These are phyloP conservation scores for Hydra vulgaris DNA, from an alignment of 30 jellyfish, hydroid and myxozoan species.

Conservation along the genomic window DNA sequence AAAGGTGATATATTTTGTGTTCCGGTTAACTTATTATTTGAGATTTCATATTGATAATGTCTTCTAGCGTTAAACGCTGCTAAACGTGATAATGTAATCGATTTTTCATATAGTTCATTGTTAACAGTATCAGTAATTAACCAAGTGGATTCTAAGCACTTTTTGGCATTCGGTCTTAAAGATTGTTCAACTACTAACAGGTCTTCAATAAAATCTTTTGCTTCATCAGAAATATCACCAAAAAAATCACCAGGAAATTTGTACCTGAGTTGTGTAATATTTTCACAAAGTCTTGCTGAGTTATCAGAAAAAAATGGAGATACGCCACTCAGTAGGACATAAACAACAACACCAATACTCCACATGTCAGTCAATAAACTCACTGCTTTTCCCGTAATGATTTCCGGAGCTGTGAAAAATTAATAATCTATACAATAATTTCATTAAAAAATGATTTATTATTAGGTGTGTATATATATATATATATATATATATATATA, in stretches of 20 bases:
- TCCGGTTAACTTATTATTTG: slow-evolving; percentile 1
- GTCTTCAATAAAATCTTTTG: slow-evolving; percentile 87
- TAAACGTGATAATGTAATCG: slow-evolving; percentile 76
- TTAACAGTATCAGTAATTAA: slow-evolving; percentile 59
- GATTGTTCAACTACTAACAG: slow-evolving; percentile 77
- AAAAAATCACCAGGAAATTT: slow-evolving; percentile 87
- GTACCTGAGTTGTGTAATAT: slow-evolving; percentile 78
- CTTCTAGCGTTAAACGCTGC: slow-evolving; percentile 99
- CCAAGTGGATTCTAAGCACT: slow-evolving; percentile 83
- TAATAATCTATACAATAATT: no score
- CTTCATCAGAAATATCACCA: slow-evolving; percentile 72
- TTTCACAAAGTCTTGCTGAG: slow-evolving; percentile 76
- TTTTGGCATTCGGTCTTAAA: slow-evolving; percentile 76
- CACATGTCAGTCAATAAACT: slow-evolving; percentile 77
- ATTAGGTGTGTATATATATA: no score
- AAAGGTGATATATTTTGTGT: slow-evolving; percentile 23
- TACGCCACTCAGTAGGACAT: slow-evolving; percentile 87
- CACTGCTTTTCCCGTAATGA: slow-evolving; percentile 68
- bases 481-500: no score
- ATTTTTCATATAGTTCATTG: slow-evolving; percentile 54
- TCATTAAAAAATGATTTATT: no score
- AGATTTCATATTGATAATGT: slow-evolving; percentile 53
- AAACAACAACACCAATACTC: slow-evolving; percentile 95
- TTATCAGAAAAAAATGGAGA: slow-evolving; percentile 96
- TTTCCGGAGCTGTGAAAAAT: slow-evolving; percentile 73